phyloP scores from a whole-genome alignment of 2,113 vertebrate genomes.

The Lepisosteus oculatus region DNA sequence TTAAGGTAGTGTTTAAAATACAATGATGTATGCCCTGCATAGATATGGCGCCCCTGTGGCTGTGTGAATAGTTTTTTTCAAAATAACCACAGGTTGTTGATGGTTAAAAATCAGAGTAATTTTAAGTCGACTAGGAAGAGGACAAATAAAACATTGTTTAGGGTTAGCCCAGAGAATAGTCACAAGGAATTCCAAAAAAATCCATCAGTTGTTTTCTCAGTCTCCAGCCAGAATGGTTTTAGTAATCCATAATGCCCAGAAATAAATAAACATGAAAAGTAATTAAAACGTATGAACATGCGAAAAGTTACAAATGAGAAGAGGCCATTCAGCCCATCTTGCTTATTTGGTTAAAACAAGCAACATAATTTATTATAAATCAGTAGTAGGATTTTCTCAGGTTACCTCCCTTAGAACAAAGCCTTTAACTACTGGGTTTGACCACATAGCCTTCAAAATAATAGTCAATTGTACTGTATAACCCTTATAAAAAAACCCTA shows the following conservation, averaged over 20 bases:
- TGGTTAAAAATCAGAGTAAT: slow-evolving; percentile 81
- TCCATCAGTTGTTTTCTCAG: slow-evolving; percentile 40
- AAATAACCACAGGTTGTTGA: slow-evolving; percentile 88
- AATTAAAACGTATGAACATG: slow-evolving; percentile 40
- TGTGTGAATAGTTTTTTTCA: slow-evolving; percentile 78
- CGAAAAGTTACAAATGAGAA: too few species aligned
- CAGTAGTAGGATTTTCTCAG: slow-evolving; percentile 37
- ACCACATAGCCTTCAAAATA: too few species aligned
- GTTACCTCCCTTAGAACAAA: slow-evolving; percentile 39
- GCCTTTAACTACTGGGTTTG: too few species aligned
- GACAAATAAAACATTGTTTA: slow-evolving; percentile 47
- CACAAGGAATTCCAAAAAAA: slow-evolving; percentile 28
- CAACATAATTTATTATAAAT: slow-evolving; percentile 67
- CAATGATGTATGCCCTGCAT: slow-evolving; percentile 85
- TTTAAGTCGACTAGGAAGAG: slow-evolving; percentile 70
- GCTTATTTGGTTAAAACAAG: slow-evolving; percentile 25
- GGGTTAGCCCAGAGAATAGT: slow-evolving; percentile 15
- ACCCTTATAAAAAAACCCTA: too few species aligned
- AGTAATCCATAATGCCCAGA: slow-evolving; percentile 57
- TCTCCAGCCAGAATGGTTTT: slow-evolving; percentile 21
- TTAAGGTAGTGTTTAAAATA: slow-evolving; percentile 80
- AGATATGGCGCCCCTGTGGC: slow-evolving; percentile 81
- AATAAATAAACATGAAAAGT: slow-evolving; percentile 64
- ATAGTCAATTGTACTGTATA: too few species aligned
- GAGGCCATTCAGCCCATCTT: too few species aligned